Conservation (phyloP, 2,113 vertebrate species). For the Excalfactoria chinensis region DNA sequence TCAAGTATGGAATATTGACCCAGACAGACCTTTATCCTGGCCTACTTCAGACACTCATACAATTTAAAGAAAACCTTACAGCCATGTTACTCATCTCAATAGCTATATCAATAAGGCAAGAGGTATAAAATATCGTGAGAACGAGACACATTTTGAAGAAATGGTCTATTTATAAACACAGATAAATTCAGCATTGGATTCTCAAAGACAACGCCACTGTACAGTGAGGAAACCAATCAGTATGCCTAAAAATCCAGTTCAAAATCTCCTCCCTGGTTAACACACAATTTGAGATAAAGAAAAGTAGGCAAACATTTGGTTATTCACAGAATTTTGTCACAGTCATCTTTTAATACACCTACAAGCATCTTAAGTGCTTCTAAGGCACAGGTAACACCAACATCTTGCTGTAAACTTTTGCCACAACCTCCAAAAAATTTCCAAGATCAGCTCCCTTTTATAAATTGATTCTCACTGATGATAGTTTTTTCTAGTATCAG, state of each 20-base stretch:
- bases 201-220: background rate
- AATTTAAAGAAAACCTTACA: background rate
- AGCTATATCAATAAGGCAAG: background rate
- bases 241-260: background rate
- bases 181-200: background rate
- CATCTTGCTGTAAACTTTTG: background rate
- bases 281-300: background rate
- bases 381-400: background rate
- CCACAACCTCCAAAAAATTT: background rate
- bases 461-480: background rate
- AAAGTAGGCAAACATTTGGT: background rate
- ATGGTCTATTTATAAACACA: background rate
- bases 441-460: background rate
- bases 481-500: background rate
- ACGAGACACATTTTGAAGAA: background rate
- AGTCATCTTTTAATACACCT: background rate
- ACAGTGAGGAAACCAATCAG: background rate
- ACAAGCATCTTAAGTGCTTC: background rate
- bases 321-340: background rate
- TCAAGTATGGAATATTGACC: background rate
- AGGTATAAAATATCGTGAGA: background rate
- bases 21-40: background rate
- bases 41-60: background rate
- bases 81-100: background rate
- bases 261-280: background rate